Conservation (phyloP, 2,888 invertebrate genomes). For the Exocentrus adspersus region DNA sequence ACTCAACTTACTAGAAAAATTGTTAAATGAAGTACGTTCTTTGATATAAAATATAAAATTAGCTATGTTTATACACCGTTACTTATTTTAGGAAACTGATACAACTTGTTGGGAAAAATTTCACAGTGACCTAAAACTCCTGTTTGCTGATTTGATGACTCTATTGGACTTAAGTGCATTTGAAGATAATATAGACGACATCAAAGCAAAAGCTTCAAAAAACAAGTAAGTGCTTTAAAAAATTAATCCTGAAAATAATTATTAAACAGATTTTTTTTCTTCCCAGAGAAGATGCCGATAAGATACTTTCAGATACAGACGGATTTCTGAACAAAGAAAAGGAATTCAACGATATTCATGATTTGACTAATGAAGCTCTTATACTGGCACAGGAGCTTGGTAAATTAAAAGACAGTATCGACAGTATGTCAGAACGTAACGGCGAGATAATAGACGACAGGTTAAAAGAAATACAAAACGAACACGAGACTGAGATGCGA, state of each 20-base stretch:
- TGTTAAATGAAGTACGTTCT: slow-evolving; percentile 22
- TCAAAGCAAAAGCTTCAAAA: slow-evolving; percentile 8
- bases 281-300: slow-evolving; percentile 7
- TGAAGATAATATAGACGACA: slow-evolving; percentile 5
- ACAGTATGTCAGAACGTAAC: neutral
- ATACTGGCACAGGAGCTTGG: slow-evolving; percentile 8
- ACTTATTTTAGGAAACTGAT: slow-evolving; percentile 18
- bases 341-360: neutral
- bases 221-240: slow-evolving; percentile 3
- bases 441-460: slow-evolving; percentile 2
- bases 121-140: slow-evolving; percentile 22
- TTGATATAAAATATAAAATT: neutral
- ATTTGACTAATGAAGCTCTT: slow-evolving; percentile 13
- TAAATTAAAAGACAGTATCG: slow-evolving; percentile 5
- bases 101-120: slow-evolving; percentile 17
- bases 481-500: slow-evolving; percentile 3
- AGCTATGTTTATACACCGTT: neutral
- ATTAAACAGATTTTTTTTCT: slow-evolving; percentile 8
- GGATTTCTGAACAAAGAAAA: slow-evolving; percentile 11
- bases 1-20: slow-evolving; percentile 25
- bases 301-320: slow-evolving; percentile 3
- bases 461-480: neutral
- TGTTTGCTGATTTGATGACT: slow-evolving; percentile 24
- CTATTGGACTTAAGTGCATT: slow-evolving; percentile 18
- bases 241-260: neutral